Conservation (phyloP, 2,113 vertebrate species). For the Prunella fulvescens region DNA sequence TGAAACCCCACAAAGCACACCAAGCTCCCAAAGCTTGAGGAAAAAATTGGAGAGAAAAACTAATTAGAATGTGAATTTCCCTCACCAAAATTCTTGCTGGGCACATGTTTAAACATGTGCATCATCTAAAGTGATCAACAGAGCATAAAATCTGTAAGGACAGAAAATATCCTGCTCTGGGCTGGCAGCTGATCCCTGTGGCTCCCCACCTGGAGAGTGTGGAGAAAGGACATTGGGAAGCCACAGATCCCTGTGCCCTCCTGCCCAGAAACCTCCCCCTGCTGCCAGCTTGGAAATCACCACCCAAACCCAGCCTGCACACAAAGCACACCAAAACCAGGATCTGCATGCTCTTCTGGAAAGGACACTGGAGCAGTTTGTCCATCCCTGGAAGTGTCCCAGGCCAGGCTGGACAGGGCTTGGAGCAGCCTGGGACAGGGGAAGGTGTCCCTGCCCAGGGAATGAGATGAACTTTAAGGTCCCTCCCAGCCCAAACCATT, state of each 20-base stretch:
- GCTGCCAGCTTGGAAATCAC: not conserved
- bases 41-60: not conserved
- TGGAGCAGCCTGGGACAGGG: not conserved
- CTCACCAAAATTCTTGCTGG: not conserved
- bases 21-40: not conserved
- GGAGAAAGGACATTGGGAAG: not conserved
- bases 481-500: not conserved
- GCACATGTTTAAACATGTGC: not conserved
- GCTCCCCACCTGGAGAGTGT: not conserved
- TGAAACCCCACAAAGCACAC: not conserved
- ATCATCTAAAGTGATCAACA: not conserved
- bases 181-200: not conserved
- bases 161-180: not conserved
- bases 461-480: not conserved
- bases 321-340: not conserved
- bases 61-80: not conserved
- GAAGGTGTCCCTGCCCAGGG: not conserved
- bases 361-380: not conserved
- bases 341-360: not conserved
- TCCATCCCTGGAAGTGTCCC: not conserved
- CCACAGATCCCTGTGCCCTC: not conserved
- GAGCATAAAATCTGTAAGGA: not conserved
- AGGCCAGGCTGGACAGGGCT: not conserved
- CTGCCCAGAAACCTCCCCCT: not conserved
- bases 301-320: not conserved